These are phyloP conservation scores for Amiota communis DNA, from an alignment of 2,888 invertebrate species.

Conservation along the genomic window DNA sequence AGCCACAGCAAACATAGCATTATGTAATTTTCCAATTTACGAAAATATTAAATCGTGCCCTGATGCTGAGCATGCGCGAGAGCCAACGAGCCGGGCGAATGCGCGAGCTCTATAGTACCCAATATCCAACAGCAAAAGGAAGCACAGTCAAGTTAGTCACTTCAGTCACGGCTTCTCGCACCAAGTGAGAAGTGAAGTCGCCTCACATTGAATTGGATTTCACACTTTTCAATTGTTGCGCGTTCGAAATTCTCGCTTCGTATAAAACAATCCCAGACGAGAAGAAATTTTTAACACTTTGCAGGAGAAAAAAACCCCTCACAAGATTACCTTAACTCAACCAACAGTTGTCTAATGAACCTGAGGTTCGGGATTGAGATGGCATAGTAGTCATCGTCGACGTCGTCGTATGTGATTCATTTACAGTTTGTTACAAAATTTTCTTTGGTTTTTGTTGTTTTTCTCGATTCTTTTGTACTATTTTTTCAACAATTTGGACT, in stretches of 20 bases:
- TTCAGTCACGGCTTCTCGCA: slow-evolving; percentile 7
- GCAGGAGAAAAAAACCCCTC: too few relatives aligned
- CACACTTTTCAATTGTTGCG: slow-evolving; percentile 36
- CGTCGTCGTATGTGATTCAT: too few relatives aligned
- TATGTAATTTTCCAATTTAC: slow-evolving; percentile 43
- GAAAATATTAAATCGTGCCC: slow-evolving; percentile 40
- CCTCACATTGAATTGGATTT: slow-evolving; percentile 26
- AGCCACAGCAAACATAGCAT: slow-evolving; percentile 33
- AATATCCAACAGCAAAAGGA: background rate
- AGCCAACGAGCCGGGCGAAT: background rate
- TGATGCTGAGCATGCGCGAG: slow-evolving; percentile 12
- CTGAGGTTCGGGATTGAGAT: background rate
- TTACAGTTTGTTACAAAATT: background rate
- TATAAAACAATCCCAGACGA: background rate
- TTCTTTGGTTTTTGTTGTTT: background rate
- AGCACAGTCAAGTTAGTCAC: background rate
- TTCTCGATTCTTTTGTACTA: background rate
- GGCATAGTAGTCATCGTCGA: too few relatives aligned
- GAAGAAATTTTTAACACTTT: too few relatives aligned
- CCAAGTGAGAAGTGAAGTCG: slow-evolving; percentile 2
- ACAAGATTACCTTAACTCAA: background rate
- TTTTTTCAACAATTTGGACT: slow-evolving; percentile 4
- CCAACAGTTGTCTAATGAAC: background rate
- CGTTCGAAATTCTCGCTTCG: slow-evolving; percentile 17
- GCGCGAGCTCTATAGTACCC: background rate